Percentiles rank a stretch among this genome's conserved stretches.
Evolutionary conservation across 2,888 invertebrate species (phyloP).

Genomic region (Parapristionchus giblindavisi): DNA sequence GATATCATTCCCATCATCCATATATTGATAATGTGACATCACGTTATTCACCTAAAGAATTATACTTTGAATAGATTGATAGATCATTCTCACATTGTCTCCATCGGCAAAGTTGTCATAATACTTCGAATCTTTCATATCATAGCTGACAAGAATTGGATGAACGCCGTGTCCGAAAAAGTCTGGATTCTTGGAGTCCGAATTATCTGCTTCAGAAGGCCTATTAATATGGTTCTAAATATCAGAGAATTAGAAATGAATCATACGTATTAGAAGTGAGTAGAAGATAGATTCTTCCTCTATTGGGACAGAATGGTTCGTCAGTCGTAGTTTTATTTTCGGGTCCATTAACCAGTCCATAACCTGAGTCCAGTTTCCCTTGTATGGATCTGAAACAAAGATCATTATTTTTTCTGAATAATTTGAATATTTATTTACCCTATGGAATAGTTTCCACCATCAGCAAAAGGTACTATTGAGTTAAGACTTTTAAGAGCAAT

Average conservation of each 20-base stretch:
- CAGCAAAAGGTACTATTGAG: neutral
- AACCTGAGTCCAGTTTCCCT: neutral
- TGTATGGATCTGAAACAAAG: slow-evolving; percentile 8
- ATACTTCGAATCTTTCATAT: neutral
- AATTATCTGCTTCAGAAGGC: neutral
- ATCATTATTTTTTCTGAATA: no score
- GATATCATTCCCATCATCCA: slow-evolving; percentile 9
- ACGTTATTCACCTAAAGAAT: neutral
- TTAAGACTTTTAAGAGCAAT: neutral
- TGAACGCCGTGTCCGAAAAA: slow-evolving; percentile 15
- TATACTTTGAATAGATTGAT: neutral
- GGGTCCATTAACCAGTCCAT: no score
- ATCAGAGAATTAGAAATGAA: neutral
- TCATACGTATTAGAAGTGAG: neutral
- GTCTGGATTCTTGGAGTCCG: neutral
- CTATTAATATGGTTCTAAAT: neutral
- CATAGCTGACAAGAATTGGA: neutral
- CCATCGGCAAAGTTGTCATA: neutral
- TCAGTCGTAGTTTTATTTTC: no score
- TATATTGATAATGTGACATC: neutral
- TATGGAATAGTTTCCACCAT: neutral
- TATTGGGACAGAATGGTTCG: neutral
- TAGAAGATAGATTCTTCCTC: neutral
- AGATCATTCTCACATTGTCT: neutral
- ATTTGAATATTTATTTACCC: neutral